Evolutionary conservation across 2,113 vertebrate genomes (phyloP).

Genomic region (Spizaetus ornatus): DNA sequence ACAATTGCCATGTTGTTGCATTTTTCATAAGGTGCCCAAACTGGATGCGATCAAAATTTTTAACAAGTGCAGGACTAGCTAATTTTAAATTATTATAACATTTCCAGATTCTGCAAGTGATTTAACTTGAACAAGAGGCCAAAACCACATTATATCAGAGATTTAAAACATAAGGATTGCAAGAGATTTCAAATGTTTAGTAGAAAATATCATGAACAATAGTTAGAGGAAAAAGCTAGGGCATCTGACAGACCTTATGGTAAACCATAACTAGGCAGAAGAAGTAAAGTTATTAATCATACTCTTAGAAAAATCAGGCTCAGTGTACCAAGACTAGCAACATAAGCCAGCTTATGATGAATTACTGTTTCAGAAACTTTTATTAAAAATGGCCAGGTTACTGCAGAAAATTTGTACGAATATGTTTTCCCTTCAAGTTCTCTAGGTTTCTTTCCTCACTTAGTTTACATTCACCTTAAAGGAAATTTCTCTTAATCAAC

Average conservation of each 20-base stretch:
- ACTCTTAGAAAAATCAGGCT: neutral
- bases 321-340: neutral
- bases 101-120: neutral
- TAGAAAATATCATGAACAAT: neutral
- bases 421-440: neutral
- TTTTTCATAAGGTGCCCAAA: slow-evolving; percentile 4
- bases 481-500: neutral
- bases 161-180: neutral
- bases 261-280: neutral
- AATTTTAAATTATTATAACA: neutral
- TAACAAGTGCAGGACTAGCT: neutral
- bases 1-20: neutral
- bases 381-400: neutral
- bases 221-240: neutral
- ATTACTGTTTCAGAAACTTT: slow-evolving; percentile 8
- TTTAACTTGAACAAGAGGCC: neutral
- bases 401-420: slow-evolving; percentile 22
- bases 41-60: neutral
- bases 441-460: neutral
- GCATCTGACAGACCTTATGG: neutral
- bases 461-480: neutral
- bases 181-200: neutral
- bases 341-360: neutral
- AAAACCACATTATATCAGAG: neutral
- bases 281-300: neutral